Evolutionary conservation across 1,140 invertebrate species (phyloP).

Genomic region (Camponotus floridanus): DNA sequence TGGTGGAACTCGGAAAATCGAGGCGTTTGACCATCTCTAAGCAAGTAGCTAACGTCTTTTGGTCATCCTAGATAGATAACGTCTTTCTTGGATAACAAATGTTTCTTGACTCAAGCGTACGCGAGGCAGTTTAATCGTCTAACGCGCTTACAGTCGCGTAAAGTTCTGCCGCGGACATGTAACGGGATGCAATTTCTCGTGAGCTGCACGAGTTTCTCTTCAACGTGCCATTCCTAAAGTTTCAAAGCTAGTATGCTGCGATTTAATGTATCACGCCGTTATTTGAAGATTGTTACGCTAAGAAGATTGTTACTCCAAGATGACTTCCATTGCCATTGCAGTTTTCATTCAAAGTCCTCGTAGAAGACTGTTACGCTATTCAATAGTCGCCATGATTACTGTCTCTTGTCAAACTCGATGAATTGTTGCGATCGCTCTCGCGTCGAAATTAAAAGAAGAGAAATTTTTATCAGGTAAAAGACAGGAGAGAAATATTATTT

Average conservation of each 20-base stretch:
- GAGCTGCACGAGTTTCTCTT: slow-evolving; percentile 35
- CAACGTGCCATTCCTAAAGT: slow-evolving; percentile 58
- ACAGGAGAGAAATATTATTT: not conserved
- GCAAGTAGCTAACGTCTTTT: not conserved
- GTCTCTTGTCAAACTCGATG: not conserved
- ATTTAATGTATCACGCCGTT: slow-evolving; percentile 53
- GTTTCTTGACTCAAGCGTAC: slow-evolving; percentile 21
- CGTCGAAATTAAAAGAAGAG: not conserved
- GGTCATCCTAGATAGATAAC: slow-evolving; percentile 26
- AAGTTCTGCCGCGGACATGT: slow-evolving; percentile 52
- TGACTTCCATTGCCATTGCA: slow-evolving; percentile 1
- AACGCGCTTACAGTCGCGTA: slow-evolving; percentile 44
- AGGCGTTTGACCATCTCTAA: not conserved
- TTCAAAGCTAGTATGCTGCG: slow-evolving; percentile 36
- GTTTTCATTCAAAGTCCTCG: slow-evolving; percentile 48
- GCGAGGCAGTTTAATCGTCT: slow-evolving; percentile 44
- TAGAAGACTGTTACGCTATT: slow-evolving; percentile 6
- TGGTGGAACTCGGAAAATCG: not conserved
- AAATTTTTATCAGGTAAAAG: slow-evolving; percentile 22
- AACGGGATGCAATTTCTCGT: slow-evolving; percentile 46
- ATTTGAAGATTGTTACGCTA: slow-evolving; percentile 57
- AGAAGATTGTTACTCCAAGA: slow-evolving; percentile 40
- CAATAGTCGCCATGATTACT: slow-evolving; percentile 26
- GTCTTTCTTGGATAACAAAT: slow-evolving; percentile 8
- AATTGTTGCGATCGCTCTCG: not conserved